Conservation (phyloP, 2,888 invertebrate genomes). For the Brachypalpus laphriformis region DNA sequence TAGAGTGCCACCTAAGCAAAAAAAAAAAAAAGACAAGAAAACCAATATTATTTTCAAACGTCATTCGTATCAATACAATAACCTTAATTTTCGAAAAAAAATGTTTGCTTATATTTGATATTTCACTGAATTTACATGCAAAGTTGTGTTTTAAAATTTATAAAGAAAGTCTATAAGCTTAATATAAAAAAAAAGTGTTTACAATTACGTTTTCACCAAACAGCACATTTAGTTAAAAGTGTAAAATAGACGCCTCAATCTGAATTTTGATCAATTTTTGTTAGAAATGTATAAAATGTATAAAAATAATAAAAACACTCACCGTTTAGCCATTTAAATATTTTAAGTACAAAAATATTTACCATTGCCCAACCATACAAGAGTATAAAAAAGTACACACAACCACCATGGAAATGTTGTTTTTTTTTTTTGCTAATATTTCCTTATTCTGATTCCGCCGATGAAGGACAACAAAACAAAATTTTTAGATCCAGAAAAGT, state of each 20-base stretch:
- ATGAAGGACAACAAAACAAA: conserved; percentile 72
- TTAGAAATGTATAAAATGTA: conserved; percentile 59
- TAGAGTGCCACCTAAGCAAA: conserved; percentile 84
- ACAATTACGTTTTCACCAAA: conserved; percentile 56
- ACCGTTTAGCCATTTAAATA: conserved; percentile 82
- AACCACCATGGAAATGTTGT: conserved; percentile 69
- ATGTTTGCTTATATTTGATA: conserved; percentile 16
- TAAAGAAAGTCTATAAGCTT: conserved; percentile 44
- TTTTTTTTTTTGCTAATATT: conserved; percentile 58
- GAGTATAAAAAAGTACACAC: conserved; percentile 70
- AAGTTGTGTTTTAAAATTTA: conserved; percentile 7
- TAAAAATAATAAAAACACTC: conserved; percentile 80
- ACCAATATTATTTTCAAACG: conserved; percentile 32
- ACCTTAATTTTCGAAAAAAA: conserved; percentile 10
- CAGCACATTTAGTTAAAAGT: conserved; percentile 61
- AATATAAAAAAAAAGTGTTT: conserved; percentile 39
- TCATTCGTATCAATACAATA: conserved; percentile 4
- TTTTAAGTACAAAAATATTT: conserved; percentile 78
- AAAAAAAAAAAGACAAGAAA: conserved; percentile 15
- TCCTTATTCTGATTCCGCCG: conserved; percentile 35
- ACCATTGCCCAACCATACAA: conserved; percentile 81
- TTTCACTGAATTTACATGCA: conserved; percentile 55
- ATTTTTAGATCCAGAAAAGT: conserved; percentile 45
- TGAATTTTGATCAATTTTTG: conserved; percentile 35
- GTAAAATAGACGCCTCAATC: conserved; percentile 44